These are phyloP conservation scores for Ammodytes dubius DNA, from an alignment of 2,113 vertebrate genomes.

Conservation along the genomic window DNA sequence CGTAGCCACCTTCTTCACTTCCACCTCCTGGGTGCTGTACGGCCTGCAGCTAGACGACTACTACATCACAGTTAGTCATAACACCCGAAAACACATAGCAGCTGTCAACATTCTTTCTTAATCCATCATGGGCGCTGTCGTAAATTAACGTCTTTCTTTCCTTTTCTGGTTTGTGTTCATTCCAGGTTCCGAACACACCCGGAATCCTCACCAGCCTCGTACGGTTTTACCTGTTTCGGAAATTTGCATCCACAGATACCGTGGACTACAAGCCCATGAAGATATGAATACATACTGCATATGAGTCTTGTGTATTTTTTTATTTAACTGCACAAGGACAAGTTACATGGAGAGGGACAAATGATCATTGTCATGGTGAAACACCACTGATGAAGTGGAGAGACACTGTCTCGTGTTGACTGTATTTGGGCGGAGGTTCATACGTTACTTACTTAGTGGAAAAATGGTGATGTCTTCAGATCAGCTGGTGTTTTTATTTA, in stretches of 20 bases:
- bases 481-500: constrained; percentile 7
- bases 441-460: background rate
- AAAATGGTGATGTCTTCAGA: background rate
- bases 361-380: background rate
- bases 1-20: constrained; percentile 91
- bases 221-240: constrained; percentile 92
- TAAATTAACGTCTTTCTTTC: background rate
- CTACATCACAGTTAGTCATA: constrained; percentile 89
- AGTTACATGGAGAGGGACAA: background rate
- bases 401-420: background rate
- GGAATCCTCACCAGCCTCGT: constrained; percentile 92
- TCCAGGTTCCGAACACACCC: constrained; percentile 91
- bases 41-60: constrained; percentile 88
- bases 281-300: constrained; percentile 48
- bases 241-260: constrained; percentile 66
- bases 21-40: constrained; percentile 92
- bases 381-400: constrained; percentile 5
- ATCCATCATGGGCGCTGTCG: background rate
- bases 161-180: constrained; percentile 27
- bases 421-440: background rate
- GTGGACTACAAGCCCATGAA: too few species aligned
- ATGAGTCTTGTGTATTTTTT: constrained; percentile 59
- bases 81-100: background rate
- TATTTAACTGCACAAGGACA: too few species aligned
- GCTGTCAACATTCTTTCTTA: background rate